A percentile compares a stretch with the other conserved stretches of the same genome.
Evolutionary conservation across 2,113 vertebrate species (phyloP).

Genomic region (Picathartes gymnocephalus): DNA sequence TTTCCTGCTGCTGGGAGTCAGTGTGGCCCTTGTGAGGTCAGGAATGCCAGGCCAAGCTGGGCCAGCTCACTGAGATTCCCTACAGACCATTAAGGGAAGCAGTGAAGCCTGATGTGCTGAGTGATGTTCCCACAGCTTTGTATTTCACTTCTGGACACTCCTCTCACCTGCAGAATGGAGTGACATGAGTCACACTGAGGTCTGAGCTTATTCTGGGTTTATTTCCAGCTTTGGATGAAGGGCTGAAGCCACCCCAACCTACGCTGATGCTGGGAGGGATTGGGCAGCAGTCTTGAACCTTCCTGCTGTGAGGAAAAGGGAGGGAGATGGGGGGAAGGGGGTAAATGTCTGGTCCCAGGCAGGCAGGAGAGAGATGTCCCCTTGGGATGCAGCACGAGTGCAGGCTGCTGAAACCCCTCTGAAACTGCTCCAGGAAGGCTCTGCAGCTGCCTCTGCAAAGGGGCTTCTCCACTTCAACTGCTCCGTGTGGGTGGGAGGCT

Average conservation of each 20-base stretch:
- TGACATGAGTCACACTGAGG: accelerated
- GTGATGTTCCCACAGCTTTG: neutral
- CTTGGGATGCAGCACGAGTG: accelerated
- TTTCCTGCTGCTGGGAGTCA: neutral
- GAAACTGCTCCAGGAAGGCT: neutral
- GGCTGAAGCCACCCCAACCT: neutral
- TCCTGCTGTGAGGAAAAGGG: neutral
- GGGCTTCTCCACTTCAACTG: neutral
- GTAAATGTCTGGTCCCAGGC: neutral
- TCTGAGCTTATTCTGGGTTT: neutral
- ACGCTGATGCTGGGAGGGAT: neutral
- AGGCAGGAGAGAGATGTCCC: neutral
- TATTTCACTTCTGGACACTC: neutral
- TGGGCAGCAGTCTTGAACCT: neutral
- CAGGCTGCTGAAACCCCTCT: neutral
- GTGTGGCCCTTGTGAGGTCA: neutral
- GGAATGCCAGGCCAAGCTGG: neutral
- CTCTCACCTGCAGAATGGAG: neutral
- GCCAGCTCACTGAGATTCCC: neutral
- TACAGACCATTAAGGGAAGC: neutral
- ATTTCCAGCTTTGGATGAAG: neutral
- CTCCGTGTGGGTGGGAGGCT: accelerated
- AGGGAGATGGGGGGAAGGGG: accelerated
- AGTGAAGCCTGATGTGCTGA: neutral
- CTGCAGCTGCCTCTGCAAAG: neutral